These are phyloP conservation scores for Eupithecia exiguata DNA, from an alignment of 2,888 invertebrate genomes.

Conservation along the genomic window DNA sequence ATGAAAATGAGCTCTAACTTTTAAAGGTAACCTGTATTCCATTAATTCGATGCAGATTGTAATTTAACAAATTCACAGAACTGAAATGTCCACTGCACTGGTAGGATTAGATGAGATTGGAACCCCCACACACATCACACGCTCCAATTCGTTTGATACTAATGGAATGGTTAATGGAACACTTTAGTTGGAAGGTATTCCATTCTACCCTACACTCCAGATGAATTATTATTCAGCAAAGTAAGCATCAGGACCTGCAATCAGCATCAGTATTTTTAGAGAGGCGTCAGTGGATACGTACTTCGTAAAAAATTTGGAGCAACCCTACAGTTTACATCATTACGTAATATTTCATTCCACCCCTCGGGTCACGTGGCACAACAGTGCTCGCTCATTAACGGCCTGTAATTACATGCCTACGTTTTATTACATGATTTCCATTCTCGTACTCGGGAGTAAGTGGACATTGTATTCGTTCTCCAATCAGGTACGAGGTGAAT, in stretches of 20 bases:
- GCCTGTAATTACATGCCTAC: slow-evolving; percentile 8
- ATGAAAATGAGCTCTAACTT: background rate
- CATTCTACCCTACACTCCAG: too few relatives aligned
- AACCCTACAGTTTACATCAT: slow-evolving; percentile 1
- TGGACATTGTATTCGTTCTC: background rate
- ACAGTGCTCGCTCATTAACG: slow-evolving; percentile 8
- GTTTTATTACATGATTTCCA: background rate
- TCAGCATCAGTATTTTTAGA: too few relatives aligned
- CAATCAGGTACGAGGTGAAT: background rate
- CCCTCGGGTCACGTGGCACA: slow-evolving; percentile 6
- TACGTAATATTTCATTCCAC: slow-evolving; percentile 9
- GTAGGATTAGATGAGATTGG: background rate
- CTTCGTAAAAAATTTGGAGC: background rate
- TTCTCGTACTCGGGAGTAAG: background rate
- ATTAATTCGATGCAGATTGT: background rate
- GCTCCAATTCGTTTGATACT: background rate
- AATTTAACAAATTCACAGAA: background rate
- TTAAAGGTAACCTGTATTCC: background rate
- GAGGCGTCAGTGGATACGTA: too few relatives aligned
- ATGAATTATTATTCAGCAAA: too few relatives aligned
- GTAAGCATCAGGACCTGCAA: too few relatives aligned
- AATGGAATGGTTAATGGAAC: too few relatives aligned
- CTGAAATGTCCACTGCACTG: background rate
- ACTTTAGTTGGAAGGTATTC: too few relatives aligned
- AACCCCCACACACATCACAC: background rate